These are phyloP conservation scores for Serripes groenlandicus DNA, from an alignment of 2,888 invertebrate genomes.

Conservation along the genomic window DNA sequence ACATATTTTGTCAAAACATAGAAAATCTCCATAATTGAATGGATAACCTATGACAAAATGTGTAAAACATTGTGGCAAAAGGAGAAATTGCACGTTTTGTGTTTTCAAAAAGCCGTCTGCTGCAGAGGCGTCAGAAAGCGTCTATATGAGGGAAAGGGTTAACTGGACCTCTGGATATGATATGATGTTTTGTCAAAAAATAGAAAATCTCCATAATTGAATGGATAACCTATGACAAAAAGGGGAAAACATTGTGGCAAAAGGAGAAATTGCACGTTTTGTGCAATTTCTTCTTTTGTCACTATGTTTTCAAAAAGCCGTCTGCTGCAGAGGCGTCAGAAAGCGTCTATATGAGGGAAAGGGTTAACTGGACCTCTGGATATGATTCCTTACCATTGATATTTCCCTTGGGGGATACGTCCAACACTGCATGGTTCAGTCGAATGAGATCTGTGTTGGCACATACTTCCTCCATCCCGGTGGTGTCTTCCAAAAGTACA, in stretches of 20 bases:
- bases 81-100: too few species aligned
- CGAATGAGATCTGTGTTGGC: constrained; percentile 79
- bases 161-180: too few species aligned
- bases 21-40: too few species aligned
- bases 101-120: too few species aligned
- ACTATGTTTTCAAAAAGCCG: background rate
- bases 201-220: too few species aligned
- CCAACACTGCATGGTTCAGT: constrained; percentile 66
- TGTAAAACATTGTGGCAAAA: too few species aligned
- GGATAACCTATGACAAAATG: too few species aligned
- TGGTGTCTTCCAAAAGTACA: constrained; percentile 73
- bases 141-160: too few species aligned
- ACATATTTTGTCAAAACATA: too few species aligned
- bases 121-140: too few species aligned
- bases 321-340: background rate
- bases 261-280: background rate
- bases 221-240: too few species aligned
- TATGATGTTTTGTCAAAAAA: too few species aligned
- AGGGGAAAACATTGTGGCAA: background rate
- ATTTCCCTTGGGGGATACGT: background rate
- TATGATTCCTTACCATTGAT: constrained; percentile 3
- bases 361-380: background rate
- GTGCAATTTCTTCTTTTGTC: background rate
- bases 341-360: background rate
- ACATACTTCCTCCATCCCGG: constrained; percentile 73